Base-by-base conservation (phyloP, 2,888 invertebrate genomes). In the Drosophila tripunctata region DNA sequence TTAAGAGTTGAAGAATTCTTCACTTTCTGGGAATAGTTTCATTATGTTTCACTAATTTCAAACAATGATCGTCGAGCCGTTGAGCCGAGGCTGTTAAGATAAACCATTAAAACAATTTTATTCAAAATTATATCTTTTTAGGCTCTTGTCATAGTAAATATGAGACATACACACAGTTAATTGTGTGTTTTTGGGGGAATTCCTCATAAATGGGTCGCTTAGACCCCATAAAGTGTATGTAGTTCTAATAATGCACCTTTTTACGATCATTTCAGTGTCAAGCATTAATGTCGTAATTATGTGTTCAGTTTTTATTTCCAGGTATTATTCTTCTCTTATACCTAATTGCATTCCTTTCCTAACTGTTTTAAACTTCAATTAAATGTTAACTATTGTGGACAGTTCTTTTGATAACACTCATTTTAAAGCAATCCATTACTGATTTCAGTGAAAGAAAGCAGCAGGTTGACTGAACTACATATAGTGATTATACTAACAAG, bases 101-200 rank as follows among this genome's bases (percentile, higher is more conserved):
- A 74, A 75, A 56, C 76, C 77, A 76, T 79, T 66, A 80, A 76
- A 74, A 71, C 78, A 75, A 79, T 87, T 87, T 67, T 87, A 67
- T 67, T 82, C 73, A 27, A 69, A 58, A 77, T 75, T 48, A 67
- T 62, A 65, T 62, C 51, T 47, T 7, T 21, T 10, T 21, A 4
- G 21, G 7, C 12, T 54, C 61, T 30, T 17, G 31, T 55, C 67
- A 54, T 57, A 24, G 41, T 60, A 47, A 66, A 48, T 72, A 67
- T 73, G 48, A 70, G 51, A 52, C 52, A 67, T 47, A 7, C 36
- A n/a, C n/a, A n/a, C 35, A 72, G 45, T 67, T 73, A 73, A 73
- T 73, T 73, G 65, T 41, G 24, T 12, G 33, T 14, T 4, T 8
- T 30, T 8, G 5, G 12, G 33, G 24, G 35, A 69, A 72, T 67